Evolutionary conservation across 1,140 invertebrate genomes (phyloP).

Genomic region (Onthophagus taurus): DNA sequence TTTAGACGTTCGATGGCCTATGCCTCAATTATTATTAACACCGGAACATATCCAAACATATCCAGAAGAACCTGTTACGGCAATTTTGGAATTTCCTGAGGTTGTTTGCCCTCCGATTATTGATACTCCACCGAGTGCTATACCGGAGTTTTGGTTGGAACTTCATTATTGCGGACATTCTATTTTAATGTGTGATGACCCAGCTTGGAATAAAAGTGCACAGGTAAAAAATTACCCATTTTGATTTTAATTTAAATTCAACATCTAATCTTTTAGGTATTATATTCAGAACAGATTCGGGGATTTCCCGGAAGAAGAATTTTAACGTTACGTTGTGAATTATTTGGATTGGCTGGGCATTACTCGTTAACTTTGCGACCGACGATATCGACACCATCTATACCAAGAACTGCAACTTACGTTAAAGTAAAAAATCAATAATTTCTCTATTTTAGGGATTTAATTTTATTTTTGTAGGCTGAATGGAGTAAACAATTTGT

Average conservation of each 20-base stretch:
- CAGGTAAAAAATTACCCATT: slow-evolving; percentile 4
- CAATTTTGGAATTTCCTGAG: slow-evolving; percentile 59
- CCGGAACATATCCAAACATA: slow-evolving; percentile 69
- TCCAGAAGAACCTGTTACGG: slow-evolving; percentile 57
- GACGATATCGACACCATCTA: slow-evolving; percentile 41
- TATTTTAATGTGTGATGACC: slow-evolving; percentile 30
- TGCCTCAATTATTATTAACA: slow-evolving; percentile 55
- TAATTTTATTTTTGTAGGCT: slow-evolving; percentile 44
- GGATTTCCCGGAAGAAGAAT: slow-evolving; percentile 57
- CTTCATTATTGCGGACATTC: slow-evolving; percentile 63
- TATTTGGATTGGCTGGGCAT: slow-evolving; percentile 68
- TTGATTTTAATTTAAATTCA: not conserved
- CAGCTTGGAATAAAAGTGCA: slow-evolving; percentile 13
- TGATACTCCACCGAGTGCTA: slow-evolving; percentile 43
- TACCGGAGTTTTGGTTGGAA: slow-evolving; percentile 63
- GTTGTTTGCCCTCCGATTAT: slow-evolving; percentile 51
- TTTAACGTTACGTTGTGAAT: slow-evolving; percentile 58
- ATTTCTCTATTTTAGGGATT: not conserved
- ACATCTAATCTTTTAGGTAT: slow-evolving; percentile 36
- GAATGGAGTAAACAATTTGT: slow-evolving; percentile 74
- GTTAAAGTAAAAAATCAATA: slow-evolving; percentile 48
- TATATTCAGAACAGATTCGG: slow-evolving; percentile 57
- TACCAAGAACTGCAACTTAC: slow-evolving; percentile 53
- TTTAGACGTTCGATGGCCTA: slow-evolving; percentile 71
- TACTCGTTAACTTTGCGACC: slow-evolving; percentile 59